These are phyloP conservation scores for Triplophysa dalaica DNA, from an alignment of 2,113 vertebrate species.

Conservation along the genomic window DNA sequence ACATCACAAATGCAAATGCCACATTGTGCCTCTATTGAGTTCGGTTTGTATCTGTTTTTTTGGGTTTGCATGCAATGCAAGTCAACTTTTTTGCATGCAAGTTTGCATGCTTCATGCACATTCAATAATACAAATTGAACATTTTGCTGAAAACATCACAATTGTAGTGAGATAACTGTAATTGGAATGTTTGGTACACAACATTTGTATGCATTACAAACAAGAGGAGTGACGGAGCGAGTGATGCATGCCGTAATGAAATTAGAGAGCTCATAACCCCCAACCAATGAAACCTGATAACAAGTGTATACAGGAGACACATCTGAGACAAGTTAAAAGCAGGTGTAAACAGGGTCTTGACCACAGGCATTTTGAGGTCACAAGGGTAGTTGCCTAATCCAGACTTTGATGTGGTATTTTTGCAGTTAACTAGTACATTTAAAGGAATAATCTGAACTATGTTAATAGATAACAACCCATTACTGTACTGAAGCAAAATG, in stretches of 20 bases:
- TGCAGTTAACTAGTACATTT: background rate
- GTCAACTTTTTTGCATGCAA: too few species aligned
- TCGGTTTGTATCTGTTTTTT: too few species aligned
- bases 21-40: too few species aligned
- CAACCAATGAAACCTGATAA: background rate
- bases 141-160: too few species aligned
- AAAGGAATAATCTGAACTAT: background rate
- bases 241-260: background rate
- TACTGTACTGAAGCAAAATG: background rate
- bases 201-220: too few species aligned
- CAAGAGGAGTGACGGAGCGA: too few species aligned
- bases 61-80: too few species aligned
- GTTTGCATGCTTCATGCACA: too few species aligned
- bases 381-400: background rate
- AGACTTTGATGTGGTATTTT: background rate
- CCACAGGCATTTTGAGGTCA: background rate
- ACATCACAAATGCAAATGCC: too few species aligned
- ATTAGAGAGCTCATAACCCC: background rate
- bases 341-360: background rate
- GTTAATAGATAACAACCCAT: background rate
- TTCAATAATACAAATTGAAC: too few species aligned
- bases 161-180: too few species aligned
- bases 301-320: background rate
- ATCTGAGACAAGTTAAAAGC: background rate
- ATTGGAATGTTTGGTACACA: too few species aligned